These are phyloP conservation scores for Synanthedon vespiformis DNA, from an alignment of 2,888 invertebrate species.

Conservation along the genomic window DNA sequence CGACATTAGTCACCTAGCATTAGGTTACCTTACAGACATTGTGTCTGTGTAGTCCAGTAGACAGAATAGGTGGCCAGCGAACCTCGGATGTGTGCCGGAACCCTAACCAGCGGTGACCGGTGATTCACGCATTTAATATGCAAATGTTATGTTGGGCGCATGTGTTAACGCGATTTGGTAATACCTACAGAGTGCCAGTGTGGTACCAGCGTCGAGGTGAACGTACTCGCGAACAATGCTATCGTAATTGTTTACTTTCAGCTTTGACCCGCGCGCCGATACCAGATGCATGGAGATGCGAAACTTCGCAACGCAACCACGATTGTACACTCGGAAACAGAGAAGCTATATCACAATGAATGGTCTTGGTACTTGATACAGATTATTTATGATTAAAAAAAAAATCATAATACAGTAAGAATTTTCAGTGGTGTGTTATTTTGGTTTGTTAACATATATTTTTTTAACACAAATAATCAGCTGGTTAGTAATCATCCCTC, in stretches of 20 bases:
- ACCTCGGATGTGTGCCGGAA: not conserved
- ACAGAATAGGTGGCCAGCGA: not conserved
- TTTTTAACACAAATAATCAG: too few species aligned
- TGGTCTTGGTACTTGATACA: too few species aligned
- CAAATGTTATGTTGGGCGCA: slow-evolving; percentile 17
- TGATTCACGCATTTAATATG: slow-evolving; percentile 20
- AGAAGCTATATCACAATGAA: too few species aligned
- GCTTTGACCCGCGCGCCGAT: slow-evolving; percentile 28
- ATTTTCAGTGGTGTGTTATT: too few species aligned
- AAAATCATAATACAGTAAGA: too few species aligned
- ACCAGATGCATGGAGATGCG: slow-evolving; percentile 30
- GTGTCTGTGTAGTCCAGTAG: too few species aligned
- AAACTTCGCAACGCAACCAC: slow-evolving; percentile 45
- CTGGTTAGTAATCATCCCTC: too few species aligned
- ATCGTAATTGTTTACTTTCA: slow-evolving; percentile 59
- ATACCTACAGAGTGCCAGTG: slow-evolving; percentile 8
- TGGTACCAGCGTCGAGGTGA: slow-evolving; percentile 23
- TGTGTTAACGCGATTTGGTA: slow-evolving; percentile 16
- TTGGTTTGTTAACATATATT: too few species aligned
- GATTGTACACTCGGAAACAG: not conserved
- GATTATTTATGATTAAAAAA: too few species aligned
- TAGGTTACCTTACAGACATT: too few species aligned
- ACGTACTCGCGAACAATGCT: slow-evolving; percentile 43
- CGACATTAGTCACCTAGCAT: too few species aligned
- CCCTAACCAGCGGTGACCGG: slow-evolving; percentile 1